Conservation (phyloP, 2,113 vertebrate species). For the Mungos mungo region DNA sequence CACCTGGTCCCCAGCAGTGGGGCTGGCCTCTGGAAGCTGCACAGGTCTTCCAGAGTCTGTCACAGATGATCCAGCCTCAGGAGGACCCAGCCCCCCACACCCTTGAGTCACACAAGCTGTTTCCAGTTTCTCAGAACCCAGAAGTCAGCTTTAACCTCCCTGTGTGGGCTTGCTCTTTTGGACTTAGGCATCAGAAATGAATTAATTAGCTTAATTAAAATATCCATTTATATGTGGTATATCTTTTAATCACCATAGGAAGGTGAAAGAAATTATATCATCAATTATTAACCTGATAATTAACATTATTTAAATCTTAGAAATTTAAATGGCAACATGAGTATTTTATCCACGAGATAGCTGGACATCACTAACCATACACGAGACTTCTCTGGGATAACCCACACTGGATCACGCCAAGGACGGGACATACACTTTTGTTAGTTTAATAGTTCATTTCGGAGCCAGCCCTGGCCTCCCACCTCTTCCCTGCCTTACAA, state of each 20-base stretch:
- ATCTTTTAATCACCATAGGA: background rate
- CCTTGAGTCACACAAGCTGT: background rate
- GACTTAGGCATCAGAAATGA: conserved; percentile 9
- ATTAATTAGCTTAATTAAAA: background rate
- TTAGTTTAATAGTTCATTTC: background rate
- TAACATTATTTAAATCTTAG: conserved; percentile 23
- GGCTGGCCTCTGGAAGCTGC: background rate
- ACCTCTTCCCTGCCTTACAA: background rate
- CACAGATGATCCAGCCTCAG: background rate
- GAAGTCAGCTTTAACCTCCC: background rate
- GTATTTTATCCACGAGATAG: background rate
- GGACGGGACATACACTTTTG: background rate
- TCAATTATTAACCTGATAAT: conserved; percentile 21
- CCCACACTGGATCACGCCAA: background rate
- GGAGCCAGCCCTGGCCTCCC: background rate
- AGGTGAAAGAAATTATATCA: background rate
- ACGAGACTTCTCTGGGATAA: background rate
- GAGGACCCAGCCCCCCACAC: background rate
- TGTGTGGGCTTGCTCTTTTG: background rate
- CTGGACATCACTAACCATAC: background rate
- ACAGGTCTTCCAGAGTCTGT: background rate
- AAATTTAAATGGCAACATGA: background rate
- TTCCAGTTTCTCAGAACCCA: background rate
- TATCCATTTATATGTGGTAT: background rate
- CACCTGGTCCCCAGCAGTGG: background rate